Evolutionary conservation across 2,113 vertebrate genomes (phyloP).

Genomic region (Blennius ocellaris): DNA sequence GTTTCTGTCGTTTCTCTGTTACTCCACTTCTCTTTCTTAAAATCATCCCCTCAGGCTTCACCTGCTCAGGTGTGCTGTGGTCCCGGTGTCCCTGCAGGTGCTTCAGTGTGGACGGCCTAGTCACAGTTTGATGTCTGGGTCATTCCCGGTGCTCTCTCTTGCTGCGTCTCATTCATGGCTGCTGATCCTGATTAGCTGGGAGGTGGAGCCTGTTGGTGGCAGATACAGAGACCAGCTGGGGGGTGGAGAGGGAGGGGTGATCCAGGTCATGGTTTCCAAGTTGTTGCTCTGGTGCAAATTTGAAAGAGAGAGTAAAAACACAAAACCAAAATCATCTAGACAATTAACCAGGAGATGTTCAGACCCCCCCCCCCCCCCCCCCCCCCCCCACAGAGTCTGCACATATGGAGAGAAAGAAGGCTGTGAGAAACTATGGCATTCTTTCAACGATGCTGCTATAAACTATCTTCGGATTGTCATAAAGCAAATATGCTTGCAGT

Average conservation of each 20-base stretch:
- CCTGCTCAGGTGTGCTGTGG: background rate
- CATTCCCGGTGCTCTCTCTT: conserved; percentile 46
- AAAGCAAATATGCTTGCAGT: no score
- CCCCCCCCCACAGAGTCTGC: no score
- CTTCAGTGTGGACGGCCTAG: background rate
- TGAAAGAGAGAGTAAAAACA: no score
- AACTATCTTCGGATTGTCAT: no score
- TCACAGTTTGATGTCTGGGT: conserved; percentile 47
- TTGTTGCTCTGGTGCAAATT: background rate
- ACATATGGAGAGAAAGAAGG: no score
- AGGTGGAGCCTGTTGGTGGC: conserved; percentile 75
- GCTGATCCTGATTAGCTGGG: conserved; percentile 81
- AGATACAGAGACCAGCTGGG: conserved; percentile 50
- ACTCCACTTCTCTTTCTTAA: background rate
- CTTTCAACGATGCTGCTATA: no score
- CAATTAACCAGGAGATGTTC: no score
- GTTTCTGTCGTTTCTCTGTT: conserved; percentile 1
- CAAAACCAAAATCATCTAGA: no score
- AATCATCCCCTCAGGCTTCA: background rate
- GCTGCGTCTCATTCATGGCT: conserved; percentile 72
- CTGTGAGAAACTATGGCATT: no score
- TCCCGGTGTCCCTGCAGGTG: conserved; percentile 1
- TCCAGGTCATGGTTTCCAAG: conserved; percentile 20
- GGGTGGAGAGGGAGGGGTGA: conserved; percentile 24
- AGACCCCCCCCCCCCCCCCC: no score